Base-by-base conservation (phyloP, 1,140 invertebrate species). In the Gryllus bimaculatus region DNA sequence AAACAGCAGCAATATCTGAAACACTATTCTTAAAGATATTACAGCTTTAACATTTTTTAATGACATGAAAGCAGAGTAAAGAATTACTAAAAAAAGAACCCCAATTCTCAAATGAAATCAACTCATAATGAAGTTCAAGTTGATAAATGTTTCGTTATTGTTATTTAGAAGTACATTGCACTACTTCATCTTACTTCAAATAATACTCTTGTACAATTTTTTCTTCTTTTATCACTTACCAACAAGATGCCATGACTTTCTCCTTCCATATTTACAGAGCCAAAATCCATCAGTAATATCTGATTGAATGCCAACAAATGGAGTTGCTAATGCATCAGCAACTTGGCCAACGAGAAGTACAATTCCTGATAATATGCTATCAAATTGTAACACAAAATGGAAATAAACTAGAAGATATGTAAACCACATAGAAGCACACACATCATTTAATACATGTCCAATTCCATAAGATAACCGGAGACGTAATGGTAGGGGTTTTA, bases 391-490 rank as follows among this genome's bases (percentile, higher is more conserved):
- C 6, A 98, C 94, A 83, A 94, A 89, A 84, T 97, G 93, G 84
- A 97, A 93, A 86, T 92, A 99, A 21, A 98, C 91, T 81, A 99
- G 88, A n/a, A 98, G 88, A 87, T 99, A 99, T 0, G 95, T 96
- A 85, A 99, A 99, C 97, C 97, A 98, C 90, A 99, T 95, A 76
- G 95, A 95, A 54, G 96, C 95, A 87, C 95, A 97, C 8, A 98
- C 89, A 88, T 99, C 97, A 86, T 98, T 98, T 47, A 97, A 87
- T 48, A 98, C 91, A 88, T 98, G 97, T 0, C 95, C 95, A 82
- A 94, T 87, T 75, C 91, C 90, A 84, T 91, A 90, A 6, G 85
- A 85, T n/a, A 81, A 18, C 15, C 79, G 73, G 21, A 89, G 79
- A 82, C 86, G 78, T 48, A 74, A 75, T 7, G 78, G 79, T 39